Base-by-base conservation (phyloP, 2,797 vertebrate species). In the Trematomus bernacchii region DNA sequence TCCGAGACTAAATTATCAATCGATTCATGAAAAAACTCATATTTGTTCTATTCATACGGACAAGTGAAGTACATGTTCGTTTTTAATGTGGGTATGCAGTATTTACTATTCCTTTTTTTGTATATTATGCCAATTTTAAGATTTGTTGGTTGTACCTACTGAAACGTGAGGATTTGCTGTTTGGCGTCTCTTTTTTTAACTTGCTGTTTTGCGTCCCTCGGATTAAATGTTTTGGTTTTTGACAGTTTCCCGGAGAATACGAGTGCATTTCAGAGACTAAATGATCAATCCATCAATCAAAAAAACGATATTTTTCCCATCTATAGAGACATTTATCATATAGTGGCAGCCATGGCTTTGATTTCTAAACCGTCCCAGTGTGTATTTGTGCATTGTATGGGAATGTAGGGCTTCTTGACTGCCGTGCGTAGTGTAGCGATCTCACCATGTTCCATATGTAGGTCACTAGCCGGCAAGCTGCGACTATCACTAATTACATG, bases 381-480 rank as follows among this genome's bases (percentile, higher is more conserved):
- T 52, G 42, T 5, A 10, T 15, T 27, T 54, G 61, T 16, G 7
- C 3, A 44, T 48, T 18, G 9, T 44, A 10, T 6, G 5, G 8
- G 40, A 21, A n/a, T 43, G 7, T 46, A 3, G 37, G 61, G 40
- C 7, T 66, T 59, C 51, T 64, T 42, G 27, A 53, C 61, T 51
- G 63, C 1, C 3, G 37, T 3, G 43, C 27, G 48, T 54, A 0
- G 59, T 42, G 59, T 2, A 46, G 66, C 6, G 10, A 60, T 83
- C 66, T 51, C 53, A 42, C 77, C 57, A 37, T 62, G 63, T 79
- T 87, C 80, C 86, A 89, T 84, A 92, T 90, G 83, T 91, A 90
- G 93, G 93, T 93, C 89, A 93, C 57, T 66, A 42, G 59, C 76
- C 18, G 69, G 75, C 85, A 80, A 85, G 87, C 89, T 87, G 71